A percentile compares a stretch with the other conserved stretches of the same genome.
Evolutionary conservation across 30 jellyfish, hydroid and myxozoan species (phyloP).

Genomic region (Morbakka virulenta): DNA sequence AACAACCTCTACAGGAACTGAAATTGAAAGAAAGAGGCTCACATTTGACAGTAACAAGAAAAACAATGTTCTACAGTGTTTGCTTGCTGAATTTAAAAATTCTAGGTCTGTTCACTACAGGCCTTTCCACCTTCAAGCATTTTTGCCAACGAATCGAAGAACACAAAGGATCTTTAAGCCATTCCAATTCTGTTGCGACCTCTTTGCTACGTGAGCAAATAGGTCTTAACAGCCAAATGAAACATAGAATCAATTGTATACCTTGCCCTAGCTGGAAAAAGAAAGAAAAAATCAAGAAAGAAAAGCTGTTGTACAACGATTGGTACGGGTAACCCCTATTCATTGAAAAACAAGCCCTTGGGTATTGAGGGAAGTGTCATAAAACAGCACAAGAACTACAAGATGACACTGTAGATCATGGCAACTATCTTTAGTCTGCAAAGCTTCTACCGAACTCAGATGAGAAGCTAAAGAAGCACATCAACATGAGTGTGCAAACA

Average conservation of each 20-base stretch:
- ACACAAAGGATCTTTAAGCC: no score
- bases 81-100: slow-evolving; percentile 9
- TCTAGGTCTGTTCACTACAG: not conserved
- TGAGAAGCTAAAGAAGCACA: no score
- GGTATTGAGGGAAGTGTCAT: slow-evolving; percentile 12
- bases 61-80: slow-evolving; percentile 10
- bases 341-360: no score
- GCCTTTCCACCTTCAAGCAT: slow-evolving; percentile 19
- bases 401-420: no score
- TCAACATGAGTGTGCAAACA: not conserved
- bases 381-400: slow-evolving; percentile 28
- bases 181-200: slow-evolving; percentile 34
- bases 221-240: no score
- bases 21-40: slow-evolving; percentile 16
- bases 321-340: no score
- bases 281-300: no score
- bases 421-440: not conserved
- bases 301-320: no score
- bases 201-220: not conserved
- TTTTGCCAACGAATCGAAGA: no score
- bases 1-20: slow-evolving; percentile 23
- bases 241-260: not conserved
- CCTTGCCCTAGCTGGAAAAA: no score
- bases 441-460: slow-evolving; percentile 20
- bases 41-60: slow-evolving; percentile 3